phyloP scores from a whole-genome alignment of 2,113 vertebrate genomes.

The Lagopus muta region DNA sequence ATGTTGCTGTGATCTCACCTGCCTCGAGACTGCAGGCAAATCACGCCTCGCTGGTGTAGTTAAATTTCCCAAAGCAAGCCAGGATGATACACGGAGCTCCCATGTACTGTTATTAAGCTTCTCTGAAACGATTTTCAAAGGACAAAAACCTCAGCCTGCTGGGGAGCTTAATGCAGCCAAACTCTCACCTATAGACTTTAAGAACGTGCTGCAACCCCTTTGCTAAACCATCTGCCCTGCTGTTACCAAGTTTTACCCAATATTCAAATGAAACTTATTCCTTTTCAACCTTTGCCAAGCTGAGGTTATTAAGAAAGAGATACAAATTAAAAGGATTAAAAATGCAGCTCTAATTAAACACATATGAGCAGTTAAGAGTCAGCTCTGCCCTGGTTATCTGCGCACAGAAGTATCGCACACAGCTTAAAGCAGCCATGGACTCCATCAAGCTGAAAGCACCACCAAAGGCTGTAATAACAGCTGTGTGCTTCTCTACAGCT shows the following conservation, averaged over 20 bases:
- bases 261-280: conserved; percentile 54
- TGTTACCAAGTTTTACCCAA: conserved; percentile 59
- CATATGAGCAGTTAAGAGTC: conserved; percentile 33
- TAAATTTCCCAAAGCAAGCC: background rate
- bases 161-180: background rate
- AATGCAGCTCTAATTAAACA: conserved; percentile 71
- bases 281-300: conserved; percentile 72
- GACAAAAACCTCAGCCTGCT: conserved; percentile 13
- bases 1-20: background rate
- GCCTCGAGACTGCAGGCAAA: background rate
- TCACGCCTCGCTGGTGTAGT: background rate
- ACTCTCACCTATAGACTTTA: conserved; percentile 2
- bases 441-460: conserved; percentile 51
- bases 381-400: conserved; percentile 67
- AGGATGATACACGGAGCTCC: background rate
- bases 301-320: conserved; percentile 71
- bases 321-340: conserved; percentile 77
- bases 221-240: conserved; percentile 45
- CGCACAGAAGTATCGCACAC: conserved; percentile 37
- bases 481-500: background rate
- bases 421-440: background rate
- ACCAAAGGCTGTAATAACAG: background rate
- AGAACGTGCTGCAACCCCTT: conserved; percentile 49
- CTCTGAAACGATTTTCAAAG: conserved; percentile 12
- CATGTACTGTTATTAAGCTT: background rate